A percentile compares a stretch with the other conserved stretches of the same genome.
Conservation (phyloP, 1,140 invertebrate species). For the Macrobrachium nipponense region DNA sequence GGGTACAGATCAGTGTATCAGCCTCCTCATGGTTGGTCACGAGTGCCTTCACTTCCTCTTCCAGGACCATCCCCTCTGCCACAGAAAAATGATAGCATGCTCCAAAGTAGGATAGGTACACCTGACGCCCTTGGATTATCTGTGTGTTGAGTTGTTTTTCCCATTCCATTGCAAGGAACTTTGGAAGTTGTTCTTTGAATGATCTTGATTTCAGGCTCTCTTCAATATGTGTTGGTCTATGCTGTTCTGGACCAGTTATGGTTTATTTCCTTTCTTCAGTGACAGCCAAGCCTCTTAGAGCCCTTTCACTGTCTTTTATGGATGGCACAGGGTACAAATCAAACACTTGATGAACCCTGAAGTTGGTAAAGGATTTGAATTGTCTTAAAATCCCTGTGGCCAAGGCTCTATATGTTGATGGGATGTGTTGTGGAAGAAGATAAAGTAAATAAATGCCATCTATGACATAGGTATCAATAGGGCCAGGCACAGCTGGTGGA, state of each 20-base stretch:
- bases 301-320: slow-evolving; percentile 19
- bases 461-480: slow-evolving; percentile 11
- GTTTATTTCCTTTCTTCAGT: slow-evolving; percentile 2
- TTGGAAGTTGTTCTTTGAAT: slow-evolving; percentile 26
- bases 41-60: neutral
- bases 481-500: neutral
- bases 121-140: slow-evolving; percentile 1
- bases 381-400: neutral
- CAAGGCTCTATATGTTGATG: neutral
- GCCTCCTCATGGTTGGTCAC: slow-evolving; percentile 40
- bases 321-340: slow-evolving; percentile 16
- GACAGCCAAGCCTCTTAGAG: neutral
- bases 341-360: slow-evolving; percentile 7
- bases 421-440: neutral
- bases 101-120: no score
- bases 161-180: slow-evolving; percentile 26
- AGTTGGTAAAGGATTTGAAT: neutral
- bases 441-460: no score
- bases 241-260: slow-evolving; percentile 22
- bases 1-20: neutral
- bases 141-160: slow-evolving; percentile 8
- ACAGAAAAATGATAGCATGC: no score
- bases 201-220: no score
- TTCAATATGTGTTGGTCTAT: slow-evolving; percentile 19
- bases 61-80: neutral